Evolutionary conservation across 1,140 invertebrate species (phyloP).

Genomic region (Drosophila nigrodunni): DNA sequence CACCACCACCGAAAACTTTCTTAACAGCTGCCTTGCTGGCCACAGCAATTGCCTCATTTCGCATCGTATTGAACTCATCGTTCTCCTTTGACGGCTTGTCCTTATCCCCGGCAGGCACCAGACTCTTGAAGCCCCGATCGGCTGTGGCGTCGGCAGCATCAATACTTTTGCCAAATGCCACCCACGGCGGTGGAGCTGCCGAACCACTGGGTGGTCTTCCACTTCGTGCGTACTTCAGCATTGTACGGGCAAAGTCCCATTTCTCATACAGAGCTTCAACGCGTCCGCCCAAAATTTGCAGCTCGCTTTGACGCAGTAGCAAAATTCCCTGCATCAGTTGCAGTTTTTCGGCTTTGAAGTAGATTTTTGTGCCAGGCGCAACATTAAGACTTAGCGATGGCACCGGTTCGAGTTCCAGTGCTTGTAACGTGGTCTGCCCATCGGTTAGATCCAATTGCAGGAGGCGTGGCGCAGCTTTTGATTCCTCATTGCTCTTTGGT

Average conservation of each 20-base stretch:
- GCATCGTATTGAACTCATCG: slow-evolving; percentile 93
- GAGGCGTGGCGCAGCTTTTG: slow-evolving; percentile 91
- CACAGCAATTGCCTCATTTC: slow-evolving; percentile 94
- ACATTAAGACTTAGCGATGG: slow-evolving; percentile 89
- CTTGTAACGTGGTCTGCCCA: slow-evolving; percentile 91
- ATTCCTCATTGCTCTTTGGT: slow-evolving; percentile 96
- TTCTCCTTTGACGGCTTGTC: slow-evolving; percentile 88
- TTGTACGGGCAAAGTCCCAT: slow-evolving; percentile 93
- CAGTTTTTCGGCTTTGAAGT: slow-evolving; percentile 85
- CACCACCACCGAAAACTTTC: slow-evolving; percentile 90
- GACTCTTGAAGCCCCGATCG: slow-evolving; percentile 90
- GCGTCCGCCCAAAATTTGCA: slow-evolving; percentile 91
- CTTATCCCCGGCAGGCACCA: slow-evolving; percentile 86
- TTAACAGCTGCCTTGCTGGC: slow-evolving; percentile 91
- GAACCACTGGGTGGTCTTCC: slow-evolving; percentile 87
- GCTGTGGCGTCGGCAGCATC: slow-evolving; percentile 64
- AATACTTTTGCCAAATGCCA: slow-evolving; percentile 93
- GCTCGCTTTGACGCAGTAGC: slow-evolving; percentile 88
- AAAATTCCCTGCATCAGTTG: slow-evolving; percentile 89
- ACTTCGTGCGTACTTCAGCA: slow-evolving; percentile 90
- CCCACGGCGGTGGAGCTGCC: slow-evolving; percentile 94
- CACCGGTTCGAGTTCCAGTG: slow-evolving; percentile 89
- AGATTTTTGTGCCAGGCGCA: slow-evolving; percentile 90
- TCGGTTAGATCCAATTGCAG: slow-evolving; percentile 93
- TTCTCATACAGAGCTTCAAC: slow-evolving; percentile 94